Conservation (phyloP, 1,140 invertebrate species). For the Oedothorax gibbosus region DNA sequence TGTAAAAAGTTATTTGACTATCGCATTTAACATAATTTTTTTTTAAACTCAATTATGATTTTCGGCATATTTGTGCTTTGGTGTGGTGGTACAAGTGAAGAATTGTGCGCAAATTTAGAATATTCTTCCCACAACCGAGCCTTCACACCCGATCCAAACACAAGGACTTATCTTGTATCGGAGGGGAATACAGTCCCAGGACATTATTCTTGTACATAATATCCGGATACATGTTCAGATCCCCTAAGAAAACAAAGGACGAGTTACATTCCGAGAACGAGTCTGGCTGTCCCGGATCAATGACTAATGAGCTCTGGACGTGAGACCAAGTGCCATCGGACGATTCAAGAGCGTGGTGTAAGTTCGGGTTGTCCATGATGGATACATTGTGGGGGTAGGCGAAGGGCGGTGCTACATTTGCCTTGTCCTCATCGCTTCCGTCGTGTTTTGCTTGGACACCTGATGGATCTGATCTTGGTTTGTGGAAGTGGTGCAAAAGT, state of each 20-base stretch:
- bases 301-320: slow-evolving; percentile 50
- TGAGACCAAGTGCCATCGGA: slow-evolving; percentile 57
- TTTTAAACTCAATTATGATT: too few relatives aligned
- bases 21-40: too few relatives aligned
- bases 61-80: too few relatives aligned
- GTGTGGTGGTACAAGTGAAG: too few relatives aligned
- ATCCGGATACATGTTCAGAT: slow-evolving; percentile 51
- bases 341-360: slow-evolving; percentile 36
- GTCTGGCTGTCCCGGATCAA: slow-evolving; percentile 50
- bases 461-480: neutral
- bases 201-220: slow-evolving; percentile 51
- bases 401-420: neutral
- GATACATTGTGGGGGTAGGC: slow-evolving; percentile 28
- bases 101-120: neutral
- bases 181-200: slow-evolving; percentile 38
- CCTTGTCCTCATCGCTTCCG: slow-evolving; percentile 6
- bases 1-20: too few relatives aligned
- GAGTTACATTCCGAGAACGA: slow-evolving; percentile 54
- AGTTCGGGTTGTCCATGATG: slow-evolving; percentile 27
- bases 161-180: slow-evolving; percentile 25
- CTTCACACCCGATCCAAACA: slow-evolving; percentile 45
- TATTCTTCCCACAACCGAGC: neutral
- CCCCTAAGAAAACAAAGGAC: slow-evolving; percentile 55
- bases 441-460: slow-evolving; percentile 20
- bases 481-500: slow-evolving; percentile 28